These are phyloP conservation scores for Euschistus heros DNA, from an alignment of 1,140 invertebrate species.

Conservation along the genomic window DNA sequence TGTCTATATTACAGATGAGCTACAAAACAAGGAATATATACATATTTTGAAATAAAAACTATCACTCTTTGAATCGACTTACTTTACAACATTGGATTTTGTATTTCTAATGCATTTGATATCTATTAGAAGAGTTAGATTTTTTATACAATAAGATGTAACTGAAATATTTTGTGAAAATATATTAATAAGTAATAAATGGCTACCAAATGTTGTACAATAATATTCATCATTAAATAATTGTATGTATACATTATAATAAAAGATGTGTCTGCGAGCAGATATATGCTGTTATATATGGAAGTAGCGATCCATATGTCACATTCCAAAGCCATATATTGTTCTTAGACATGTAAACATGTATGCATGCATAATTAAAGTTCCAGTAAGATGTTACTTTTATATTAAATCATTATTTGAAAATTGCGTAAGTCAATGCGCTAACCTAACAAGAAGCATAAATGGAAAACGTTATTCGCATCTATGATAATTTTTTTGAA, in stretches of 20 bases:
- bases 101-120: slow-evolving; percentile 22
- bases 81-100: slow-evolving; percentile 18
- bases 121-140: slow-evolving; percentile 20
- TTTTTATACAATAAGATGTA: slow-evolving; percentile 22
- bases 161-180: slow-evolving; percentile 22
- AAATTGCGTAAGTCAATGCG: no score
- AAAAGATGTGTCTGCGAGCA: not conserved
- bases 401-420: no score
- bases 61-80: slow-evolving; percentile 18
- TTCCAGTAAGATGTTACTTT: no score
- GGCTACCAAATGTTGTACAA: slow-evolving; percentile 20
- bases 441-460: no score
- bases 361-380: no score
- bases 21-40: slow-evolving; percentile 17
- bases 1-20: slow-evolving; percentile 13
- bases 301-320: no score
- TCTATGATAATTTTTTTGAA: no score
- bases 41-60: slow-evolving; percentile 17
- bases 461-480: no score
- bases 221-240: slow-evolving; percentile 19
- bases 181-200: slow-evolving; percentile 17
- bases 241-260: slow-evolving; percentile 11
- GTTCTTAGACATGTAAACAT: no score
- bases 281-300: slow-evolving; percentile 1
- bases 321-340: no score